A percentile compares a stretch with the other conserved stretches of the same genome.
Evolutionary conservation across 2,113 vertebrate genomes (phyloP).

Genomic region (Hiodon tergisus): DNA sequence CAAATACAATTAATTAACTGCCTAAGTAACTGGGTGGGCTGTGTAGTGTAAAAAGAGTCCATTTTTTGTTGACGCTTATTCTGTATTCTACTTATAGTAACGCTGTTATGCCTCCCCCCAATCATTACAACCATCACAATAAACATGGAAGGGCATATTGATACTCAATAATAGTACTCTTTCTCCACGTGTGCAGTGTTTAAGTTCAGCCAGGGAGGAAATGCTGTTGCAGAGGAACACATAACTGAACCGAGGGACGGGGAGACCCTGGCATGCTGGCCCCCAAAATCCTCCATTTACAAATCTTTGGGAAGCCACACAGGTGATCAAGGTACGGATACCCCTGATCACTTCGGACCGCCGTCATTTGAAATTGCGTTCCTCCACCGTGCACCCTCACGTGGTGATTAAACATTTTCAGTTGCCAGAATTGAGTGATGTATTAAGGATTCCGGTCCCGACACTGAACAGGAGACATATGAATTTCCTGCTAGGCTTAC

Average conservation of each 20-base stretch:
- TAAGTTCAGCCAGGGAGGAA: conserved; percentile 15
- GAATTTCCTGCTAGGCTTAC: no score
- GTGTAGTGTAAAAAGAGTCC: background rate
- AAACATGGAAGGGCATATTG: background rate
- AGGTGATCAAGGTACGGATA: conserved; percentile 35
- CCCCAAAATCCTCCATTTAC: conserved; percentile 51
- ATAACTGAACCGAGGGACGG: conserved; percentile 35
- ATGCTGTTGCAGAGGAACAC: conserved; percentile 30
- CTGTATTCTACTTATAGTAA: no score
- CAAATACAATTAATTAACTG: background rate
- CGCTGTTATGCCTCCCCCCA: no score
- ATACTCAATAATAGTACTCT: background rate
- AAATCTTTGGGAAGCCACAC: conserved; percentile 36
- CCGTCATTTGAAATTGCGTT: no score
- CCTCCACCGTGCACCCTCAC: no score
- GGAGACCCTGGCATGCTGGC: conserved; percentile 59
- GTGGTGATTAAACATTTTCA: no score
- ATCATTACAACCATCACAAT: no score
- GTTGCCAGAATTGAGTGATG: no score
- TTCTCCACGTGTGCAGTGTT: conserved; percentile 27
- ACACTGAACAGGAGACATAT: no score
- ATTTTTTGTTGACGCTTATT: background rate
- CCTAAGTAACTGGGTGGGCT: background rate
- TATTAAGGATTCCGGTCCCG: no score
- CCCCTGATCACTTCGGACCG: no score